These are phyloP conservation scores for Aratinga solstitialis DNA, from an alignment of 2,797 vertebrate species.

Conservation along the genomic window DNA sequence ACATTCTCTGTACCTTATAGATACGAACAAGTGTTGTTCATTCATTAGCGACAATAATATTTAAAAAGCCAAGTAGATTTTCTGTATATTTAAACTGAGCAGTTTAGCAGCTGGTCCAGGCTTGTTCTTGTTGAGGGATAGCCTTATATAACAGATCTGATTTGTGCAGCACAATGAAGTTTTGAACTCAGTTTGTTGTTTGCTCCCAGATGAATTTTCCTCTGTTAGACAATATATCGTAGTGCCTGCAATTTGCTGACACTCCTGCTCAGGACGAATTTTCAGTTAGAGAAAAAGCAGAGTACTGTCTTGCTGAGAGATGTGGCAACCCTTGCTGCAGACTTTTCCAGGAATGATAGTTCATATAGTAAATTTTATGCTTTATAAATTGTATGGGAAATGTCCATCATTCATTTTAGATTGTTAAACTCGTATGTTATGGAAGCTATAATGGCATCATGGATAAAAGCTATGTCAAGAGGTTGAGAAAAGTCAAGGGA, in stretches of 20 bases:
- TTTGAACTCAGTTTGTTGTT: conserved; percentile 46
- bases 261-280: background rate
- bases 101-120: background rate
- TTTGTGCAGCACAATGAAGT: conserved; percentile 13
- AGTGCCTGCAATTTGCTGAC: conserved; percentile 20
- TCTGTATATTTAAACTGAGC: background rate
- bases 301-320: background rate
- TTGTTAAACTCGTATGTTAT: background rate
- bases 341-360: background rate
- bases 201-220: conserved; percentile 37
- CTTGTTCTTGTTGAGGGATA: conserved; percentile 5
- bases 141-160: conserved; percentile 1
- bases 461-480: background rate
- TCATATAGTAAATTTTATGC: background rate
- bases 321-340: background rate
- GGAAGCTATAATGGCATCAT: background rate
- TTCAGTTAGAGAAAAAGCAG: background rate
- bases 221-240: conserved; percentile 3
- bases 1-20: background rate
- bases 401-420: background rate
- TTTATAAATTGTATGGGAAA: background rate
- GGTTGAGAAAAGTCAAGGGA: background rate
- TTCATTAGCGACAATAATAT: background rate
- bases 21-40: background rate
- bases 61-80: background rate